Evolutionary conservation across 2,797 vertebrate species (phyloP), one percentile per base, ranked within the genome.

Genomic region (Phataginus tricuspis): DNA sequence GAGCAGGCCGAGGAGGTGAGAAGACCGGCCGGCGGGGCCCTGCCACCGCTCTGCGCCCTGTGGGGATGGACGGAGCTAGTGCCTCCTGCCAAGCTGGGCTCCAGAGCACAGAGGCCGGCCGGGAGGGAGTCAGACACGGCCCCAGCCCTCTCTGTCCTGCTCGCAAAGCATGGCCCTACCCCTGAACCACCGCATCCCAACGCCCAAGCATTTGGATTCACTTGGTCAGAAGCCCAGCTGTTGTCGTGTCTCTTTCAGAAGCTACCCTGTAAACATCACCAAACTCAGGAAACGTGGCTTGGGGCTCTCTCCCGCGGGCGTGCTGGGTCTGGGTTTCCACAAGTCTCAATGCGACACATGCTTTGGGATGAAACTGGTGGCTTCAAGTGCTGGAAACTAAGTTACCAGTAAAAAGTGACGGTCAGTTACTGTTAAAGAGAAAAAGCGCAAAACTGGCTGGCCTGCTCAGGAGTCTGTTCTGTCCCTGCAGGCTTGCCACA

Each of bases 361-460:
- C 96, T 98, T 96, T 68, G 95, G 98, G 98, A 98, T 82, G 86
- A 97, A 97, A 98, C 61, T 0, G 34, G 96, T 31, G 37, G 66
- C 97, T 97, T 97, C 49, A 4, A 97, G 97, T 97, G 96, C 97
- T 96, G 95, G 83, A 96, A 98, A 97, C 75, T 29, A 97, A 97
- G 98, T 97, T 96, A 95, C 96, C 93, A 96, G 53, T 77, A 96
- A 98, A 98, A 97, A 98, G 97, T 27, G 64, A 92, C 90, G 0
- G 7, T 86, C 93, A 86, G 96, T 86, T 34, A 49, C 80, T 39
- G 31, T 69, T 19, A 34, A 15, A 85, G 78, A 37, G 68, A 93
- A 82, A 95, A 37, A 63, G 69, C 95, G 69, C 61, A 16, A 63
- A 96, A 57, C 85, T 29, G 89, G 94, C 34, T 59, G 86, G 45